These are phyloP conservation scores for Linnaemya tessellans DNA, from an alignment of 2,888 invertebrate genomes.

Conservation along the genomic window DNA sequence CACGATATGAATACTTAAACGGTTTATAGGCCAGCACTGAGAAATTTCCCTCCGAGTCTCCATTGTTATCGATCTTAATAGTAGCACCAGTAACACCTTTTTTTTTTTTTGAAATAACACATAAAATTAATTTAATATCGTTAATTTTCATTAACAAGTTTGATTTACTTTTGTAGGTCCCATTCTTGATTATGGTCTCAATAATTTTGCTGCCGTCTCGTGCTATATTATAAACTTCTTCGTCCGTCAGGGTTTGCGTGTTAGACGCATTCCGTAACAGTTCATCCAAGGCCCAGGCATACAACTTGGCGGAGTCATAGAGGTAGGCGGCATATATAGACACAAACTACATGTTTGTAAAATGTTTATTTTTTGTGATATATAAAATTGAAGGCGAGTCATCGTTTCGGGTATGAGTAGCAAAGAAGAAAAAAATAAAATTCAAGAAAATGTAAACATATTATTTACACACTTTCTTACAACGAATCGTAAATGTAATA, in stretches of 20 bases:
- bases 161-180: conserved; percentile 91
- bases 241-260: conserved; percentile 85
- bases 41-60: conserved; percentile 98
- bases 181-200: conserved; percentile 91
- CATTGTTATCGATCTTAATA: conserved; percentile 94
- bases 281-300: conserved; percentile 92
- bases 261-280: conserved; percentile 85
- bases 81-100: conserved; percentile 96
- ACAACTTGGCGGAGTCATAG: conserved; percentile 96
- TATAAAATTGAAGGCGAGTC: conserved; percentile 4
- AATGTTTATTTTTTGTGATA: not conserved
- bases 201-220: conserved; percentile 94
- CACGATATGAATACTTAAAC: conserved; percentile 82
- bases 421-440: conserved; percentile 3
- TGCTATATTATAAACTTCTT: conserved; percentile 87
- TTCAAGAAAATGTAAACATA: conserved; percentile 6
- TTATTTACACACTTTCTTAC: conserved; percentile 23
- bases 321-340: conserved; percentile 96
- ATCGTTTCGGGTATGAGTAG: conserved; percentile 42
- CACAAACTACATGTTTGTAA: conserved; percentile 88
- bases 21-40: conserved; percentile 93
- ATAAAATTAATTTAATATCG: not conserved
- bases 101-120: conserved; percentile 48
- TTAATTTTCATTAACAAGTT: not conserved
- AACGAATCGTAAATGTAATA: conserved; percentile 13